Conservation (phyloP, 2,113 vertebrate genomes). For the Oncorhynchus keta region DNA sequence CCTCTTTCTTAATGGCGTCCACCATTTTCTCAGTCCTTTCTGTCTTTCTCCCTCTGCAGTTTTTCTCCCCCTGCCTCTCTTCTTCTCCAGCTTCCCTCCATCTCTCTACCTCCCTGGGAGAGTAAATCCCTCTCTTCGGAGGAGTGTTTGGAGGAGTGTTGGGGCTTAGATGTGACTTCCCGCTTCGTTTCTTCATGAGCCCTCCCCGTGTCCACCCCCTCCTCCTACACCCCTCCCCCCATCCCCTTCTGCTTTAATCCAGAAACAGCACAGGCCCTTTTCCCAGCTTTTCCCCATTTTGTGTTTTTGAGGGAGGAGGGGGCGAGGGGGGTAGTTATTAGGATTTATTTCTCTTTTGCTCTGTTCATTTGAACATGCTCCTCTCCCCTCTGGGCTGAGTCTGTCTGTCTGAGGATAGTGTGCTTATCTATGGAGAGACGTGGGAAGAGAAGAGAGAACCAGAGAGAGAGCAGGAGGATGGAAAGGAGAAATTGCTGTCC, state of each 20-base stretch:
- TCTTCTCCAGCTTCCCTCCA: slow-evolving; percentile 36
- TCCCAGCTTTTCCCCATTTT: slow-evolving; percentile 16
- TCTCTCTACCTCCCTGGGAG: slow-evolving; percentile 65
- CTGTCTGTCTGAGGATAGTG: background rate
- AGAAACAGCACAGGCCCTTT: no score
- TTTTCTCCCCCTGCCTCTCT: slow-evolving; percentile 45
- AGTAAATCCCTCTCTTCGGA: slow-evolving; percentile 76
- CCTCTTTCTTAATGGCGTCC: slow-evolving; percentile 35
- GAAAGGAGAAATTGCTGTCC: slow-evolving; percentile 3
- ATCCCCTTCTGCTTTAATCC: no score
- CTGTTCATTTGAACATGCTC: slow-evolving; percentile 25
- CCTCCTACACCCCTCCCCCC: background rate
- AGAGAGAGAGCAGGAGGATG: background rate
- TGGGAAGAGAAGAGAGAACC: background rate
- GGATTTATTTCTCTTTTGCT: slow-evolving; percentile 47
- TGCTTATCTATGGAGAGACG: slow-evolving; percentile 13
- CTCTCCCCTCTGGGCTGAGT: background rate
- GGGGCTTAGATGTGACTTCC: slow-evolving; percentile 70
- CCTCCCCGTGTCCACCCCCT: slow-evolving; percentile 28
- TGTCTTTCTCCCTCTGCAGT: slow-evolving; percentile 18
- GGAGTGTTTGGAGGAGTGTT: slow-evolving; percentile 68
- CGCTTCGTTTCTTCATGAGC: slow-evolving; percentile 63
- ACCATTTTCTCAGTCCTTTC: slow-evolving; percentile 10
- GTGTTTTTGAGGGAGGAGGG: slow-evolving; percentile 32
- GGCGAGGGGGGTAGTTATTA: slow-evolving; percentile 42